Percentiles rank a stretch among this genome's conserved stretches.
phyloP scores from a whole-genome alignment of 2,888 invertebrate species.

The Rhaphigaster nebulosa region DNA sequence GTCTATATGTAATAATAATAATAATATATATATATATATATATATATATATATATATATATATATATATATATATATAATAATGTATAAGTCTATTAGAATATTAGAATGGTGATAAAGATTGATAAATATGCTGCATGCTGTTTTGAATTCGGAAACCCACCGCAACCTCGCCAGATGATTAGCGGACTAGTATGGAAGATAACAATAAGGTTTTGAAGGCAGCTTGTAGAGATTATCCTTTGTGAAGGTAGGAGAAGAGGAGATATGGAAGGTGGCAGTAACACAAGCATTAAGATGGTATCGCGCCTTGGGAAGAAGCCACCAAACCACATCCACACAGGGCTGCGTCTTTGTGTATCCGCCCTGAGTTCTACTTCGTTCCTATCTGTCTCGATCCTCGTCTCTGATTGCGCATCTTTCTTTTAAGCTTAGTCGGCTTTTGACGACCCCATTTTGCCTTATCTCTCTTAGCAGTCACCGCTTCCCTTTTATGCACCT shows the following conservation, averaged over 20 bases:
- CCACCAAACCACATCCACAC: neutral
- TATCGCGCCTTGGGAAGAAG: neutral
- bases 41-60: no score
- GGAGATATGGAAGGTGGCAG: slow-evolving; percentile 23
- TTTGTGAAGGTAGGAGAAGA: neutral
- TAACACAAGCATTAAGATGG: neutral
- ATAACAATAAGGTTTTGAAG: slow-evolving; percentile 24
- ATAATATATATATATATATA: no score
- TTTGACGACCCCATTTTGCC: slow-evolving; percentile 20
- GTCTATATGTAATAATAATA: no score
- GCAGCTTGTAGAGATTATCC: neutral
- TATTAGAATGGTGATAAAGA: no score
- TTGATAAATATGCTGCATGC: no score
- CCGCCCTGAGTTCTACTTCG: neutral
- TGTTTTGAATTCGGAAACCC: no score
- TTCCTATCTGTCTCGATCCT: slow-evolving; percentile 3
- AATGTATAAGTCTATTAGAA: no score
- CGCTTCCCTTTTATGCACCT: neutral
- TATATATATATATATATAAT: no score
- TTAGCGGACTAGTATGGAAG: neutral
- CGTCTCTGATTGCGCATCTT: slow-evolving; percentile 12
- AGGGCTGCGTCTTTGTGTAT: neutral
- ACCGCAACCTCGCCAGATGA: neutral
- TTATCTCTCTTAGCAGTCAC: slow-evolving; percentile 10
- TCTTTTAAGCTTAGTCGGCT: slow-evolving; percentile 12